phyloP scores from a whole-genome alignment of 2,797 vertebrate genomes.

The Tachyglossus aculeatus region DNA sequence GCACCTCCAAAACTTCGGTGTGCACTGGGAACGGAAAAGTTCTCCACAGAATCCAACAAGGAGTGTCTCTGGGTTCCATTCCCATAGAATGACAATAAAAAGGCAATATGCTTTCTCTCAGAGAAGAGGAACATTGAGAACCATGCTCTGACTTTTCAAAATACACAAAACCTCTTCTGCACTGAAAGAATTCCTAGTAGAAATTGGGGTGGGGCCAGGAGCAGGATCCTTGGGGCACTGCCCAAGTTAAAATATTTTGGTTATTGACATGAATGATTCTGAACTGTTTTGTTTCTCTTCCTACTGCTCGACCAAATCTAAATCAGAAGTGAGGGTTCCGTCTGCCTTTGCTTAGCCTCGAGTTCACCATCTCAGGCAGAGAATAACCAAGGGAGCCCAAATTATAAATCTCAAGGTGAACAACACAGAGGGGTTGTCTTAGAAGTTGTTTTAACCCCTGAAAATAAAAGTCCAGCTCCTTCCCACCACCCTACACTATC shows the following conservation, averaged over 20 bases:
- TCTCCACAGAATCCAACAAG: slow-evolving; percentile 47
- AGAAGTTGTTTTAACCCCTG: too few species aligned
- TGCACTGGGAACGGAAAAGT: slow-evolving; percentile 53
- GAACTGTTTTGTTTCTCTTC: background rate
- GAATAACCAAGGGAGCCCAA: background rate
- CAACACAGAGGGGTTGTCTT: too few species aligned
- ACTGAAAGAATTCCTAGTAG: slow-evolving; percentile 65
- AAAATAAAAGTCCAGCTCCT: too few species aligned
- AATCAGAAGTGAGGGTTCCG: background rate
- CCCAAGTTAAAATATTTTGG: slow-evolving; percentile 25
- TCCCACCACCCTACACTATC: too few species aligned
- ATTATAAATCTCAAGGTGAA: background rate
- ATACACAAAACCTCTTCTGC: slow-evolving; percentile 74
- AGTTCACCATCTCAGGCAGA: background rate
- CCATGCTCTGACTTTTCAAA: slow-evolving; percentile 76
- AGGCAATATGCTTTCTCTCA: slow-evolving; percentile 82
- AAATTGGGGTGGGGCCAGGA: slow-evolving; percentile 32
- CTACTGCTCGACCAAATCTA: background rate
- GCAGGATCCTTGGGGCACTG: background rate
- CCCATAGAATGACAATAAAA: slow-evolving; percentile 56
- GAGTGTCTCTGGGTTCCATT: slow-evolving; percentile 61
- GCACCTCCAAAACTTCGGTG: slow-evolving; percentile 59
- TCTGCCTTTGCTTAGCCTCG: background rate
- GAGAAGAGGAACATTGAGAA: slow-evolving; percentile 71
- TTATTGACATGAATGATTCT: slow-evolving; percentile 1